Evolutionary conservation across 2,888 invertebrate species (phyloP).

Genomic region (Blera fallax): DNA sequence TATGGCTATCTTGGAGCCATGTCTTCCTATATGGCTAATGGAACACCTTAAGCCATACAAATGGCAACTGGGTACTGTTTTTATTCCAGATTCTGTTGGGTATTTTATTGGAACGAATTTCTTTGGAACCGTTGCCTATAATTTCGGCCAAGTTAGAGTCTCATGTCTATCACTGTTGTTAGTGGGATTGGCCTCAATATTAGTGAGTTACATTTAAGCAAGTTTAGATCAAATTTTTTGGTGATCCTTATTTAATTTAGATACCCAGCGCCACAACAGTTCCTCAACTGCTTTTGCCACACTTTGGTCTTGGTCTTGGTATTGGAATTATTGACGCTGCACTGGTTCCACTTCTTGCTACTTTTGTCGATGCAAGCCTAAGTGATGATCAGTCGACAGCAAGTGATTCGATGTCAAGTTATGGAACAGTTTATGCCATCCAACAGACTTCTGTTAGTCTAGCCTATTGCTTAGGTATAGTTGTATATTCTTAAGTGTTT

Average conservation of each 20-base stretch:
- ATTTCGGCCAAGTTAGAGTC: conserved; percentile 86
- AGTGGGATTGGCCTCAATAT: conserved; percentile 85
- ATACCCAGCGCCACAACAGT: conserved; percentile 86
- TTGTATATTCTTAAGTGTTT: too few species aligned
- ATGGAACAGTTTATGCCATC: conserved; percentile 91
- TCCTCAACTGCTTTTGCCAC: conserved; percentile 87
- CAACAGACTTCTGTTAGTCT: conserved; percentile 92
- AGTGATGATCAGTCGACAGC: conserved; percentile 76
- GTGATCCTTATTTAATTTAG: conserved; percentile 77
- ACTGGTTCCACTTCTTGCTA: conserved; percentile 89
- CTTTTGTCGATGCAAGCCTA: conserved; percentile 85
- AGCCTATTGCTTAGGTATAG: conserved; percentile 88
- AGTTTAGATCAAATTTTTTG: not conserved
- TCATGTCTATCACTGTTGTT: conserved; percentile 85
- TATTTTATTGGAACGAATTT: conserved; percentile 92
- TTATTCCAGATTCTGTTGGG: conserved; percentile 92
- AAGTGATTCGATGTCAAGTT: conserved; percentile 83
- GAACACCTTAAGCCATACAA: conserved; percentile 80
- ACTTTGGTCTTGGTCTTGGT: conserved; percentile 90
- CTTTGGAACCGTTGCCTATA: conserved; percentile 86
- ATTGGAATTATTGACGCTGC: conserved; percentile 92
- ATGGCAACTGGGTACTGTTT: conserved; percentile 91
- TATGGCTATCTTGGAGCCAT: conserved; percentile 92
- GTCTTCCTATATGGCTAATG: conserved; percentile 91
- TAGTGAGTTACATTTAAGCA: conserved; percentile 81